Base-by-base conservation (phyloP, 1,140 invertebrate species). In the Ephestia elutella region DNA sequence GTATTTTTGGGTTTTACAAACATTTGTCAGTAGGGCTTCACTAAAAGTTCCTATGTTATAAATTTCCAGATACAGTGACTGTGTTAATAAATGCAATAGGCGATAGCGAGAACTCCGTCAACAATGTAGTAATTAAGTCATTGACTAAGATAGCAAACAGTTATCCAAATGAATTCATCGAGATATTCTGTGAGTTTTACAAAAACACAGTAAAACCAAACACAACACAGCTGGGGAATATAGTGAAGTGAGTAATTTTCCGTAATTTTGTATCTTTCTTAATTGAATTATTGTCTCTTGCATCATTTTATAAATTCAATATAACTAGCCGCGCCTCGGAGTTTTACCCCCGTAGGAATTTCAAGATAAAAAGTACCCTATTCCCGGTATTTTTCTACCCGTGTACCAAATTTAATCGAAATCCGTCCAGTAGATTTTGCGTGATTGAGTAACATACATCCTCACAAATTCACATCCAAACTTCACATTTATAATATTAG, bases 71-170 rank as follows among this genome's bases (percentile, higher is more conserved):
- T 56, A 84, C 85, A 9, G 78, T 90, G 56, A 79, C 70, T 38
- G 80, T 86, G 56, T 68, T 90, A 61, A 79, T 90, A 67, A 81
- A 87, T 65, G 82, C 86, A 49, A 65, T 80, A 54, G 79, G 82
- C 25, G 88, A 90, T 75, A 87, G 62, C 60, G 84, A 89, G 51
- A 86, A 89, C 56, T 70, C 77, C 11, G 89, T 90, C 15, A 90
- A 86, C 66, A 85, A 88, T 62, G 78, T 82, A 49, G 75, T 90
- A 56, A 87, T 88, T 56, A 90, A 89, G 68, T 89, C 89, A 9
- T 63, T 90, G 5, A 79, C 82, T 19, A 89, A 89, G 72, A 86
- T 90, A 74, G 81, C 87, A 9, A 82, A 76, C 64, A 66, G 66
- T 2, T 76, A 89, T 71, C 84, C 85, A 5, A 89, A 89, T 68